Percentiles rank a stretch among this genome's conserved stretches.
phyloP scores from a whole-genome alignment of 2,797 vertebrate genomes.

The Carcharodon carcharias region DNA sequence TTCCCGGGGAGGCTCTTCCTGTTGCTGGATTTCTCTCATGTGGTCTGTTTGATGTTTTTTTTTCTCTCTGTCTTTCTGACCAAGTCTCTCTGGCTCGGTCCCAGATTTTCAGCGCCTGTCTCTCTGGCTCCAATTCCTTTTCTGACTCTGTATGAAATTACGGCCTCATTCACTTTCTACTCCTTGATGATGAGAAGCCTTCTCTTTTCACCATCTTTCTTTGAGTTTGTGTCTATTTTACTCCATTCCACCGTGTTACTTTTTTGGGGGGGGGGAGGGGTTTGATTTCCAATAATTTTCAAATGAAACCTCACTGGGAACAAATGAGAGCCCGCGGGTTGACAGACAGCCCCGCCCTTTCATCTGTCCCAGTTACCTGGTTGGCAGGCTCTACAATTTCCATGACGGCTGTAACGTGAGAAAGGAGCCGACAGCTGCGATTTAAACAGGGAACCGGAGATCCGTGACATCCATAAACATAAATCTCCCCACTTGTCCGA shows the following conservation, averaged over 20 bases:
- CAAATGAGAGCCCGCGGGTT: background rate
- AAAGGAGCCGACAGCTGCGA: background rate
- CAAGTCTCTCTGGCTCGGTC: background rate
- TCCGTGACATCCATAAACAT: slow-evolving; percentile 7
- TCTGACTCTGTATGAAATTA: background rate
- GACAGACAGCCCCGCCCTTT: background rate
- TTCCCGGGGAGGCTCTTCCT: slow-evolving; percentile 21
- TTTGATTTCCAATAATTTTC: background rate
- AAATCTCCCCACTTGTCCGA: background rate
- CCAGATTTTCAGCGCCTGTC: slow-evolving; percentile 10
- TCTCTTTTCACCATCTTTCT: background rate
- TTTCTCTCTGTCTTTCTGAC: slow-evolving; percentile 8
- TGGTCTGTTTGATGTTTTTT: slow-evolving; percentile 27
- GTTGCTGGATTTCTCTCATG: slow-evolving; percentile 19
- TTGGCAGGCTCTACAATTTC: background rate
- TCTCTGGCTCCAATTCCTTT: background rate
- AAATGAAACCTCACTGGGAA: background rate
- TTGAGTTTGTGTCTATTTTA: background rate
- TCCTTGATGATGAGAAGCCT: background rate
- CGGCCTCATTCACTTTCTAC: background rate
- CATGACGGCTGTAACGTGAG: background rate
- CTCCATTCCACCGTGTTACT: background rate
- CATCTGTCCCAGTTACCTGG: background rate
- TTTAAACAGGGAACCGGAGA: background rate
- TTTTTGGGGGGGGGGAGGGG: background rate